These are phyloP conservation scores for Eublepharis macularius DNA, from an alignment of 2,113 vertebrate species.

Conservation along the genomic window DNA sequence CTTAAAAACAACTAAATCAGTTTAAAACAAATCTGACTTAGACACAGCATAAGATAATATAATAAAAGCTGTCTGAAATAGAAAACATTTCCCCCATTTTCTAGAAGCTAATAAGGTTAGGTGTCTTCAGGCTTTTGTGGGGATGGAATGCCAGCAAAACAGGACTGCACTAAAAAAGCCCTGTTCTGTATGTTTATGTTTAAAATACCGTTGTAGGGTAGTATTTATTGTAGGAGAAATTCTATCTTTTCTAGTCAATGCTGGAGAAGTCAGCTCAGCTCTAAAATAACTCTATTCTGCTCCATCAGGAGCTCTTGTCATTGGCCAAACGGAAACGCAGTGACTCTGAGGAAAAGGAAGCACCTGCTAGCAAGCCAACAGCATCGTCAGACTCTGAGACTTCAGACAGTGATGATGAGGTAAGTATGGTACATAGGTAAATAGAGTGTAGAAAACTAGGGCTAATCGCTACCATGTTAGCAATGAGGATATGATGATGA, in stretches of 20 bases:
- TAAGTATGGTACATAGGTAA: constrained; percentile 48
- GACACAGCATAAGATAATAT: neutral
- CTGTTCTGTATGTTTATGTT: neutral
- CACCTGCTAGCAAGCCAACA: constrained; percentile 90
- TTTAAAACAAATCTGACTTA: too few species aligned
- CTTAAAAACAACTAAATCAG: too few species aligned
- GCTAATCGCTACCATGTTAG: neutral
- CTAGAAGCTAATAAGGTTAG: neutral
- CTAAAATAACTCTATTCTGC: constrained; percentile 3
- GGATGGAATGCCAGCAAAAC: neutral
- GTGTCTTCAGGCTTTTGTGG: neutral
- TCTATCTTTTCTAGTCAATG: neutral
- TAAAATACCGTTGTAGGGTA: neutral
- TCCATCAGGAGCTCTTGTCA: constrained; percentile 88
- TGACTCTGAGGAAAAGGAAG: constrained; percentile 94
- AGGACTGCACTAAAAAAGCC: neutral
- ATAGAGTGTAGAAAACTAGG: neutral
- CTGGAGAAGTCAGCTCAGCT: fast-evolving
- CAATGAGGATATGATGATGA: neutral
- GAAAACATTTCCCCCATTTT: neutral
- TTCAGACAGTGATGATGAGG: constrained; percentile 96
- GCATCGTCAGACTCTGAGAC: constrained; percentile 97
- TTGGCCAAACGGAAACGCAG: constrained; percentile 95
- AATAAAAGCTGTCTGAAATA: neutral
- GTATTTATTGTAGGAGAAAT: neutral